A percentile compares a stretch with the other conserved stretches of the same genome.
Conservation (phyloP, 2,888 invertebrate genomes). For the Charanyca ferruginea region DNA sequence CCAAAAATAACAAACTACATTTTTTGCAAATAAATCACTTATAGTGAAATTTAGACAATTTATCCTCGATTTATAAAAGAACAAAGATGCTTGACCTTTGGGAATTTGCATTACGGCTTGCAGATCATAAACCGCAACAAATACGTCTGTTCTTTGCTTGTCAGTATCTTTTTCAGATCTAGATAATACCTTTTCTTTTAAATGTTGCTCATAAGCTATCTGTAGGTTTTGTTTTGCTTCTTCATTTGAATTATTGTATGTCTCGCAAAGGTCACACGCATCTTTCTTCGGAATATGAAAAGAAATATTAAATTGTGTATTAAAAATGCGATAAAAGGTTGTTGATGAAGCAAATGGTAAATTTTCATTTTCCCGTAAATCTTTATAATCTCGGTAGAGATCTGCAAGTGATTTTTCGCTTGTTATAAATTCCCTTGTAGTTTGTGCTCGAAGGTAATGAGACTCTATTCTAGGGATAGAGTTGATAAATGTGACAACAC, state of each 20-base stretch:
- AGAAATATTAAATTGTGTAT: not conserved
- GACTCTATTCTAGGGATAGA: not conserved
- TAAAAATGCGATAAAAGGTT: not conserved
- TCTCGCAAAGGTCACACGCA: not conserved
- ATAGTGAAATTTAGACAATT: constrained; percentile 9
- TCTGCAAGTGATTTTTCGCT: not conserved
- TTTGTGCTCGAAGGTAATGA: constrained; percentile 2
- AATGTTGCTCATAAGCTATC: not conserved
- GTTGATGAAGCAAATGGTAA: not conserved
- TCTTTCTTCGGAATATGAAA: not conserved
- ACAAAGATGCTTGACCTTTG: constrained; percentile 25
- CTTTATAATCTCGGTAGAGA: constrained; percentile 5
- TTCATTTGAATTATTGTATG: not conserved
- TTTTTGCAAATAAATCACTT: constrained; percentile 43
- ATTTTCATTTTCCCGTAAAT: not conserved
- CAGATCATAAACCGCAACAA: constrained; percentile 15
- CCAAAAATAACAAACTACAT: constrained; percentile 42
- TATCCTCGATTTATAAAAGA: constrained; percentile 37
- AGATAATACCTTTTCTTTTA: not conserved
- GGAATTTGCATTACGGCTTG: constrained; percentile 24
- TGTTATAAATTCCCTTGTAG: not conserved
- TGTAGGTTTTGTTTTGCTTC: not conserved
- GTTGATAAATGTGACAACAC: not conserved
- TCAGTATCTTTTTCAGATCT: not conserved
- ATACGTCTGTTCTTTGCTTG: constrained; percentile 7